A percentile compares a stretch with the other conserved stretches of the same genome.
Evolutionary conservation across 2,888 invertebrate species (phyloP).

Genomic region (Idaea straminata): DNA sequence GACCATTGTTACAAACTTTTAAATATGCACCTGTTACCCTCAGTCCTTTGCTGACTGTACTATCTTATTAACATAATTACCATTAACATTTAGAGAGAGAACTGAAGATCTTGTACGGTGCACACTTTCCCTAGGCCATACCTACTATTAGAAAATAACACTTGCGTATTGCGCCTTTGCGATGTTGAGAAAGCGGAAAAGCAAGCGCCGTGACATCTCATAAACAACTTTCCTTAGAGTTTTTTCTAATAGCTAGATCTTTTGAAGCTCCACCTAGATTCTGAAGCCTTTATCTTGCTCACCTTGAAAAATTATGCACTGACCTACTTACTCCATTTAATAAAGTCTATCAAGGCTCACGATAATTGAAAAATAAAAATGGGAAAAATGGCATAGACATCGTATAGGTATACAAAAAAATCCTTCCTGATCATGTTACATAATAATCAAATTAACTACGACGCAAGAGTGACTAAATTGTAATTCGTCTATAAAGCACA

Average conservation of each 20-base stretch:
- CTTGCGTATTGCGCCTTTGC: constrained; percentile 34
- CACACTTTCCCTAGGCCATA: constrained; percentile 23
- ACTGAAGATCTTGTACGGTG: constrained; percentile 1
- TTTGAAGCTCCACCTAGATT: neutral
- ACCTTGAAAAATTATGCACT: too few species aligned
- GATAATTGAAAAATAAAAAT: neutral
- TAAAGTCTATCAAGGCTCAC: neutral
- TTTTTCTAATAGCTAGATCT: neutral
- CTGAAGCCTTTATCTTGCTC: too few species aligned
- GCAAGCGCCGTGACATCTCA: constrained; percentile 42
- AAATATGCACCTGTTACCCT: too few species aligned
- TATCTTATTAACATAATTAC: constrained; percentile 17
- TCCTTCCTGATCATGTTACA: too few species aligned
- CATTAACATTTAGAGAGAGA: constrained; percentile 24
- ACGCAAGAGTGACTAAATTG: too few species aligned
- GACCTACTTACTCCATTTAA: neutral
- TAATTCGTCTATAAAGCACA: too few species aligned
- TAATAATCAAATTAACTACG: too few species aligned
- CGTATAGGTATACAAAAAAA: too few species aligned
- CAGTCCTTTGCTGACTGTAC: too few species aligned
- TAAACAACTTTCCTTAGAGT: constrained; percentile 47
- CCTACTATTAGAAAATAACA: constrained; percentile 29
- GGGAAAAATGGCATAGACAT: too few species aligned
- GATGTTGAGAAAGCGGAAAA: constrained; percentile 69
- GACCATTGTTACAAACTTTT: too few species aligned